Evolutionary conservation across 1,140 invertebrate genomes (phyloP).

Genomic region (Drosophila auraria): DNA sequence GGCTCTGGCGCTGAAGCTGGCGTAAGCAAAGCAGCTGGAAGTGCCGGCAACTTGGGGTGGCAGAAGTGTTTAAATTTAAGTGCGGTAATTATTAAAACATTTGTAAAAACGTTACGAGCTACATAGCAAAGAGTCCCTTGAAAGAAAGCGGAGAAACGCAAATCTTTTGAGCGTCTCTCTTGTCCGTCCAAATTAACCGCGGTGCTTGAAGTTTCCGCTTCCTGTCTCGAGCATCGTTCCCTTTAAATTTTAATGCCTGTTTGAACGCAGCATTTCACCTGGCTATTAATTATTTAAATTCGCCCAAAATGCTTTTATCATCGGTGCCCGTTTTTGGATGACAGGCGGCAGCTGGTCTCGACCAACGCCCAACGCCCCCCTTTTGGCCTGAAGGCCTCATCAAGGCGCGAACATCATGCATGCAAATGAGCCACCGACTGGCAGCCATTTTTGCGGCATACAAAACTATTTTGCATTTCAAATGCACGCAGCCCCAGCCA

Average conservation of each 20-base stretch:
- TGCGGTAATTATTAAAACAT: conserved; percentile 56
- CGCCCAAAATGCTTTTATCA: conserved; percentile 56
- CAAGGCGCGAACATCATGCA: conserved; percentile 71
- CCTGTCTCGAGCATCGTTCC: background rate
- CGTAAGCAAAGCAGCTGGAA: conserved; percentile 39
- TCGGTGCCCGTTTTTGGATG: conserved; percentile 31
- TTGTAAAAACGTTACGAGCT: conserved; percentile 41
- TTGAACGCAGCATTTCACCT: conserved; percentile 49
- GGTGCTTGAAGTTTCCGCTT: conserved; percentile 19
- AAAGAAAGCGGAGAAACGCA: conserved; percentile 1
- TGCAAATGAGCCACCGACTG: conserved; percentile 72
- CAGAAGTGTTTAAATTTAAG: conserved; percentile 51
- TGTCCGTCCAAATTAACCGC: conserved; percentile 36
- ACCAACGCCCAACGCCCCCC: background rate
- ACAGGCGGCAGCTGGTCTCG: conserved; percentile 30
- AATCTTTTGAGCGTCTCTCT: conserved; percentile 1
- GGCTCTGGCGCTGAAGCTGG: background rate
- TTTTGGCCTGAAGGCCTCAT: conserved; percentile 38
- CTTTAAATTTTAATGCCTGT: conserved; percentile 44
- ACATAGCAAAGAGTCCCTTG: conserved; percentile 14
- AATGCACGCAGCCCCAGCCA: conserved; percentile 61
- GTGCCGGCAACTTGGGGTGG: conserved; percentile 24
- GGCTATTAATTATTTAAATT: conserved; percentile 67
- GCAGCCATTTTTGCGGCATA: conserved; percentile 59
- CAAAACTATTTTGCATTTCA: conserved; percentile 77